Evolutionary conservation across 2,797 vertebrate genomes (phyloP).

Genomic region (Xyrichtys novacula): DNA sequence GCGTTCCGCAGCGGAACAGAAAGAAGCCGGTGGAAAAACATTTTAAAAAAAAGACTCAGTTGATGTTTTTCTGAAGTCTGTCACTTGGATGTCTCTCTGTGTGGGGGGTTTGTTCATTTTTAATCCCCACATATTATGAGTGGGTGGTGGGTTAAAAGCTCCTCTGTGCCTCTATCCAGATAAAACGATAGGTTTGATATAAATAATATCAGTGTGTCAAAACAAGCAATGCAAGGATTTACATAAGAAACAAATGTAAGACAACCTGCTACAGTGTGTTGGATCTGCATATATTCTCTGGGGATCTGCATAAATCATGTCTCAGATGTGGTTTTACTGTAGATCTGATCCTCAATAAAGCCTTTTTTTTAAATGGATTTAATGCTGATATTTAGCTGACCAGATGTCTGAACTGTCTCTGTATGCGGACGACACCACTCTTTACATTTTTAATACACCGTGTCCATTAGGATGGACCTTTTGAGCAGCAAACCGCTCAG

Average conservation of each 20-base stretch:
- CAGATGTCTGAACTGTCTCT: constrained; percentile 20
- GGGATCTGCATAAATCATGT: background rate
- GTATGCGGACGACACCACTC: constrained; percentile 33
- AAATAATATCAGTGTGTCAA: constrained; percentile 27
- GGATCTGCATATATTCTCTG: background rate
- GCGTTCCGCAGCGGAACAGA: too few relatives aligned
- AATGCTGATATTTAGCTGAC: background rate
- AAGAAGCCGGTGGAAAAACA: too few relatives aligned
- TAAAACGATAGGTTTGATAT: constrained; percentile 29
- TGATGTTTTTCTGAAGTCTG: constrained; percentile 2
- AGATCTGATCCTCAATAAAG: background rate
- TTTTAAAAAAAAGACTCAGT: too few relatives aligned
- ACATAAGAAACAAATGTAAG: background rate
- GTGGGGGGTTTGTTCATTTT: constrained; percentile 29
- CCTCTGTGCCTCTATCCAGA: constrained; percentile 30
- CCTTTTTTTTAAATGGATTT: background rate
- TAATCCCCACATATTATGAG: constrained; percentile 25
- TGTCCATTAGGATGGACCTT: too few relatives aligned
- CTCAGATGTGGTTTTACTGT: constrained; percentile 3
- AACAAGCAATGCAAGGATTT: constrained; percentile 15
- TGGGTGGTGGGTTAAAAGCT: constrained; percentile 37
- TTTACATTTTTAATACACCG: too few relatives aligned
- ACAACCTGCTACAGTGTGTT: background rate
- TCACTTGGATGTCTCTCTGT: background rate
- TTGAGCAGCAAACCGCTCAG: too few relatives aligned